Percentiles rank a stretch among this genome's conserved stretches.
Evolutionary conservation across 1,140 invertebrate species (phyloP).

Genomic region (Trichogramma pretiosum): DNA sequence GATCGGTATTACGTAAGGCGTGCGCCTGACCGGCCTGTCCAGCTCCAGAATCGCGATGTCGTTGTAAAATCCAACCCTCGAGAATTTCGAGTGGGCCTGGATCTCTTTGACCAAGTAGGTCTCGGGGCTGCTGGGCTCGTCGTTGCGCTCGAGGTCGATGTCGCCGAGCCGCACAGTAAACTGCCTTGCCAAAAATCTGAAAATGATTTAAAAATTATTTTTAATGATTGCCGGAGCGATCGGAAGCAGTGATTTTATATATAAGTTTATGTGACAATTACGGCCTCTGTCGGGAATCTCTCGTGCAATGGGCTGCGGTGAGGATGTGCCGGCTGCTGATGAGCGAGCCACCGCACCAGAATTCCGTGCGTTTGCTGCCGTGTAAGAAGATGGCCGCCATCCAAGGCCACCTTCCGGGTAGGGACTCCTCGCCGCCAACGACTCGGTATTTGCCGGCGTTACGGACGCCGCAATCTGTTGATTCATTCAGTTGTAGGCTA

Average conservation of each 20-base stretch:
- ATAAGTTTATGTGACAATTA: conserved; percentile 44
- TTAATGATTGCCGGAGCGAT: conserved; percentile 49
- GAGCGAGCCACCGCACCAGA: conserved; percentile 88
- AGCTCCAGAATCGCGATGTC: conserved; percentile 80
- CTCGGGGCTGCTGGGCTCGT: conserved; percentile 70
- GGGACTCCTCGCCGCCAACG: conserved; percentile 77
- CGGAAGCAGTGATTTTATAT: background rate
- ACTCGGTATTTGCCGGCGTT: conserved; percentile 76
- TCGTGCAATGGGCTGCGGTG: conserved; percentile 87
- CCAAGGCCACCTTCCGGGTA: conserved; percentile 82
- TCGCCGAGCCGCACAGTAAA: conserved; percentile 83
- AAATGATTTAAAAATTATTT: conserved; percentile 38
- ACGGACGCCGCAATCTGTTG: conserved; percentile 67
- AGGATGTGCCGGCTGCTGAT: conserved; percentile 72
- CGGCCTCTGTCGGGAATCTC: conserved; percentile 78
- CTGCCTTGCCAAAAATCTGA: conserved; percentile 73
- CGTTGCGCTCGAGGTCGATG: conserved; percentile 71
- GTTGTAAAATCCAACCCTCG: conserved; percentile 80
- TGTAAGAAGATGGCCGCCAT: conserved; percentile 89
- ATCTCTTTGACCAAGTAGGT: conserved; percentile 70
- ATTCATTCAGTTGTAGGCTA: too few relatives aligned
- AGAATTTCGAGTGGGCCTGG: conserved; percentile 71
- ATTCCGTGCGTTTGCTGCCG: conserved; percentile 75
- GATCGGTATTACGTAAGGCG: conserved; percentile 78
- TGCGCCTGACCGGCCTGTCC: conserved; percentile 62